Percentiles rank a stretch among this genome's conserved stretches.
Conservation (phyloP, 2,797 vertebrate species). For the Lacerta agilis region DNA sequence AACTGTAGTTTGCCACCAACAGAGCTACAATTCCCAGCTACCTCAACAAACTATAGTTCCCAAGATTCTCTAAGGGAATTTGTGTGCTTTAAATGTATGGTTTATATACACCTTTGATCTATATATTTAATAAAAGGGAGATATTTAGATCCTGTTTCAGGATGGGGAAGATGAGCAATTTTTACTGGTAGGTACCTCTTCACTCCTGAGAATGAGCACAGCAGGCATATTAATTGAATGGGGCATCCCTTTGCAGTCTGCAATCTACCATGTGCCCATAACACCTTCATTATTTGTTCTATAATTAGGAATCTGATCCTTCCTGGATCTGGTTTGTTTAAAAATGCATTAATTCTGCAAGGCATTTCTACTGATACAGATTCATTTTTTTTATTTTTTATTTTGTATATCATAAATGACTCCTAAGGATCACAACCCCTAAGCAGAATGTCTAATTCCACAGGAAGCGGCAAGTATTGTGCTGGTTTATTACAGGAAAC, state of each 20-base stretch:
- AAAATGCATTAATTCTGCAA: constrained; percentile 49
- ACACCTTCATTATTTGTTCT: constrained; percentile 57
- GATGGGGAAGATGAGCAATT: background rate
- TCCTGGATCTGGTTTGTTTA: constrained; percentile 56
- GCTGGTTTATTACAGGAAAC: constrained; percentile 42
- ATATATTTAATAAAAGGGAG: background rate
- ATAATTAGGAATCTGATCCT: constrained; percentile 66
- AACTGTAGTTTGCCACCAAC: too few species aligned
- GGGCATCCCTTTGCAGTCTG: constrained; percentile 38
- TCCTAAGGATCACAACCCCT: constrained; percentile 57
- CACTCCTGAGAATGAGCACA: constrained; percentile 20
- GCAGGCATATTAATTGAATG: constrained; percentile 39
- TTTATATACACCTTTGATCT: background rate
- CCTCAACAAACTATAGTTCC: too few species aligned
- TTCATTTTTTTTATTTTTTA: constrained; percentile 64
- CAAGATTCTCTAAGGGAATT: too few species aligned
- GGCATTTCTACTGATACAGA: constrained; percentile 62
- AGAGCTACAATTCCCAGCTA: too few species aligned
- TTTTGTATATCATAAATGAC: constrained; percentile 48
- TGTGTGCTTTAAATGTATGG: too few species aligned
- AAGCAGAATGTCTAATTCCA: constrained; percentile 55
- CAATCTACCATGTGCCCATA: constrained; percentile 48
- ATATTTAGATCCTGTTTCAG: background rate
- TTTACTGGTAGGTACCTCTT: constrained; percentile 34
- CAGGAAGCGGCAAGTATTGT: constrained; percentile 26